A percentile compares a stretch with the other conserved stretches of the same genome.
These are phyloP conservation scores for Strigamia transsilvanica DNA, from an alignment of 2,888 invertebrate genomes.

Conservation along the genomic window DNA sequence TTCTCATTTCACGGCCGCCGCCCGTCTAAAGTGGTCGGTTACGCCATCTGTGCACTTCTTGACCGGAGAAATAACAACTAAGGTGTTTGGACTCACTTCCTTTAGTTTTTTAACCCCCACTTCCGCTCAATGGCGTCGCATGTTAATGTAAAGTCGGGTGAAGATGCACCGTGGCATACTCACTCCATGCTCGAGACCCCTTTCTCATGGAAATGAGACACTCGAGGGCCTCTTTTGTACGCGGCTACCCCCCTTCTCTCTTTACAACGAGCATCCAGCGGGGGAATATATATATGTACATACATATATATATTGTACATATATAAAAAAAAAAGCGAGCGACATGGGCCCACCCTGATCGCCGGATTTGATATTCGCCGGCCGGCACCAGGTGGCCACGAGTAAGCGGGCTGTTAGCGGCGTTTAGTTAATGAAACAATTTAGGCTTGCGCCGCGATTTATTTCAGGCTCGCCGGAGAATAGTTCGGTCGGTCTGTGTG, in stretches of 20 bases:
- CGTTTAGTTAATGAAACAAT: slow-evolving; percentile 14
- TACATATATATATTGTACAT: neutral
- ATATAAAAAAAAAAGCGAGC: neutral
- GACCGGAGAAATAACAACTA: neutral
- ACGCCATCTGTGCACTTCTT: slow-evolving; percentile 21
- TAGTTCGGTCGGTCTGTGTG: slow-evolving; percentile 11
- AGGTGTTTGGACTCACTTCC: slow-evolving; percentile 18
- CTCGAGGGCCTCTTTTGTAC: slow-evolving; percentile 48
- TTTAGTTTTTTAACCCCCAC: slow-evolving; percentile 31
- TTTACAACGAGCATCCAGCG: slow-evolving; percentile 21
- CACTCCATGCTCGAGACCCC: slow-evolving; percentile 52
- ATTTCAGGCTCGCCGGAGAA: neutral
- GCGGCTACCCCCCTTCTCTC: slow-evolving; percentile 13
- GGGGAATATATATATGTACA: neutral
- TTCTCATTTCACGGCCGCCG: neutral
- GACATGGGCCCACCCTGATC: slow-evolving; percentile 24
- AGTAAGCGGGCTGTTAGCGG: neutral
- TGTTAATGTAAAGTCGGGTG: slow-evolving; percentile 42
- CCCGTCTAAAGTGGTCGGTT: neutral
- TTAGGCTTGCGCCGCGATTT: too few species aligned
- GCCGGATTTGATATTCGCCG: neutral
- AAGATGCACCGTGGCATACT: slow-evolving; percentile 29
- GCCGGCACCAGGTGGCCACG: slow-evolving; percentile 5
- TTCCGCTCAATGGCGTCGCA: slow-evolving; percentile 32
- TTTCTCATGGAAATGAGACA: slow-evolving; percentile 52